Evolutionary conservation across 1,140 invertebrate species (phyloP), one percentile per base, ranked within the genome.

Genomic region (Drosophila pachea): DNA sequence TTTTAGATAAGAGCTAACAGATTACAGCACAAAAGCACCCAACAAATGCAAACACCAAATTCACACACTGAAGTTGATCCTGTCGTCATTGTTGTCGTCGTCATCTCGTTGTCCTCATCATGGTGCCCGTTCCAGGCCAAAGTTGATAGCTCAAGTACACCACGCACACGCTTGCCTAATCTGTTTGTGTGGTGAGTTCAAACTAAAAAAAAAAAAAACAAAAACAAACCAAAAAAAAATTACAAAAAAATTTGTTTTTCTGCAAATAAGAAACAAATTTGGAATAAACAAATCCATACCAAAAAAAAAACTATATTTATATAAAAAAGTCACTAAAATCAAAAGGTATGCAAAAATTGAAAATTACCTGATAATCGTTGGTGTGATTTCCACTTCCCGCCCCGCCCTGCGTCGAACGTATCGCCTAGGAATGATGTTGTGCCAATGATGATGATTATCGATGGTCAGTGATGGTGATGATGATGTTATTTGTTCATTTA

Each of bases 331-430:
- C 56, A 68, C 56, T 64, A 76, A 77, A 65, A 73, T 74, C 54
- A 59, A 78, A 75, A 74, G 67, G 77, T 86, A 84, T 70, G 40
- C 68, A 70, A 78, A 74, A 76, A 63, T 56, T 68, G 61, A 69
- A 78, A 74, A 68, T 75, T 81, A 75, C 67, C 68, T 86, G 75
- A 87, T 86, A 75, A 81, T 82, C 73, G 74, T 82, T 82, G 77
- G 78, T 86, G 82, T 87, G 83, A 86, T 86, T 86, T 86, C 71
- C 81, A 79, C 71, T 81, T 86, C 81, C 81, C 81, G 79, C 54
- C 75, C 75, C 65, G 49, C 66, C 60, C 60, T 70, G 36, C 81
- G 70, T 73, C 73, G 63, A 70, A 83, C 74, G 60, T 58, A 38
- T 82, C 70, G 73, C 63, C 63, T 75, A 54, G 68, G 72, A 74